phyloP scores from a whole-genome alignment of 2,888 invertebrate genomes.

The Notodonta ziczac region DNA sequence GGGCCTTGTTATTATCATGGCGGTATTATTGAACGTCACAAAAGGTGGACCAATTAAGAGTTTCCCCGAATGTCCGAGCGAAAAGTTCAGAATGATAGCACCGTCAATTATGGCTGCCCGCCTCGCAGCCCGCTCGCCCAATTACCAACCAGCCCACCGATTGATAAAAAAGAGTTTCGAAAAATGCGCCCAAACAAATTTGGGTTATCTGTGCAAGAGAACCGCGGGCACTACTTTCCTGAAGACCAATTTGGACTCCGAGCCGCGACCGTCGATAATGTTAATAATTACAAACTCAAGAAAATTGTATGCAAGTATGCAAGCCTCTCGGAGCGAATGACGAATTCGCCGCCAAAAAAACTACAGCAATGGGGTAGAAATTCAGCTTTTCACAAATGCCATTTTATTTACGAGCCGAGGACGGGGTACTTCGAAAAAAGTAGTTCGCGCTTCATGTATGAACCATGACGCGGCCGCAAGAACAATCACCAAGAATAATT shows the following conservation, averaged over 20 bases:
- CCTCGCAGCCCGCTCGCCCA: slow-evolving; percentile 69
- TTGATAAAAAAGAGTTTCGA: slow-evolving; percentile 79
- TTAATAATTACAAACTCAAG: slow-evolving; percentile 67
- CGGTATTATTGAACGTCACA: slow-evolving; percentile 79
- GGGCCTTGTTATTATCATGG: slow-evolving; percentile 75
- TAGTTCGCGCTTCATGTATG: slow-evolving; percentile 84
- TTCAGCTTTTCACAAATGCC: slow-evolving; percentile 67
- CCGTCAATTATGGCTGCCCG: slow-evolving; percentile 76
- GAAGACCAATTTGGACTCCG: slow-evolving; percentile 57
- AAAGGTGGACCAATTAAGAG: slow-evolving; percentile 82
- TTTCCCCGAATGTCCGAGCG: slow-evolving; percentile 80
- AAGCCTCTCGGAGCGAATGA: slow-evolving; percentile 40
- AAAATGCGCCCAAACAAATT: slow-evolving; percentile 78
- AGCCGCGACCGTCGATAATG: slow-evolving; percentile 62
- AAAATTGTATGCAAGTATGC: slow-evolving; percentile 57
- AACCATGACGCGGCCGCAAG: slow-evolving; percentile 81
- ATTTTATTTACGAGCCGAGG: slow-evolving; percentile 67
- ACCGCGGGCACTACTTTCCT: slow-evolving; percentile 63
- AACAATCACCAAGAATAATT: slow-evolving; percentile 83
- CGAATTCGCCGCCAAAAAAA: slow-evolving; percentile 51
- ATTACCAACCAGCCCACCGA: slow-evolving; percentile 73
- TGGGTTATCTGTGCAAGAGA: slow-evolving; percentile 65
- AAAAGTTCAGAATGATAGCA: slow-evolving; percentile 81
- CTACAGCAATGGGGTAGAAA: slow-evolving; percentile 53
- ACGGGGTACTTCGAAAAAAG: slow-evolving; percentile 70